Base-by-base conservation (phyloP, 2,888 invertebrate species). In the Epinotia brunnichana region DNA sequence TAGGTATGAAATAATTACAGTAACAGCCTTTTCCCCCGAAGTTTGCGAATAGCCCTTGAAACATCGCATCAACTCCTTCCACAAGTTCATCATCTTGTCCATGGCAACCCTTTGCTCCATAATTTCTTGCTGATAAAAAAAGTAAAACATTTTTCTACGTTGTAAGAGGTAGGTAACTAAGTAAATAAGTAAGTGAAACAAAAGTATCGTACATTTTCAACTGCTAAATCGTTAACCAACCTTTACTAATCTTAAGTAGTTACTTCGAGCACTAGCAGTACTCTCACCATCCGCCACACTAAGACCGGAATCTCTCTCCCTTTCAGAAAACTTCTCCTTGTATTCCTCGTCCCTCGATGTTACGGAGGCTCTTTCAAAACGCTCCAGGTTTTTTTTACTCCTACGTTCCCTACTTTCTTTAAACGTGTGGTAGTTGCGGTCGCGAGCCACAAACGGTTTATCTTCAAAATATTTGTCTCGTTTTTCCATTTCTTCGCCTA, bases 41-140 rank as follows among this genome's bases (percentile, higher is more conserved):
- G 82, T 79, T 74, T 88, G 87, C 13, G 90, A 87, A 60, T 90
- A 81, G 2, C 89, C 87, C 76, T 93, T 93, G 76, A 93, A 92
- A 74, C 92, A 92, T 9, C 90, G 84, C 92, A 93, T 93, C 74
- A 92, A 78, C 62, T 93, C 92, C 69, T 92, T 92, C 92, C 92
- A 93, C 19, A 93, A 79, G 69, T 90, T 90, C 92, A 92, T 92
- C 92, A 92, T 93, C 78, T 92, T 92, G 75, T 92, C 92, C 92
- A 93, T 92, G 0, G 92, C 89, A 67, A 92, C 92, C 7, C 92
- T 84, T 77, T 93, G 92, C 73, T 93, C 92, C 0, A 87, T 82
- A 70, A 93, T 91, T 78, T 92, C 92, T 89, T 91, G 91, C 92
- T 93, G 79, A 1, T 81, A 80, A 69, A 63, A 29, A 73, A 29